Evolutionary conservation across 2,113 vertebrate species (phyloP), one percentile per base, ranked within the genome.

Genomic region (Entelurus aequoreus): DNA sequence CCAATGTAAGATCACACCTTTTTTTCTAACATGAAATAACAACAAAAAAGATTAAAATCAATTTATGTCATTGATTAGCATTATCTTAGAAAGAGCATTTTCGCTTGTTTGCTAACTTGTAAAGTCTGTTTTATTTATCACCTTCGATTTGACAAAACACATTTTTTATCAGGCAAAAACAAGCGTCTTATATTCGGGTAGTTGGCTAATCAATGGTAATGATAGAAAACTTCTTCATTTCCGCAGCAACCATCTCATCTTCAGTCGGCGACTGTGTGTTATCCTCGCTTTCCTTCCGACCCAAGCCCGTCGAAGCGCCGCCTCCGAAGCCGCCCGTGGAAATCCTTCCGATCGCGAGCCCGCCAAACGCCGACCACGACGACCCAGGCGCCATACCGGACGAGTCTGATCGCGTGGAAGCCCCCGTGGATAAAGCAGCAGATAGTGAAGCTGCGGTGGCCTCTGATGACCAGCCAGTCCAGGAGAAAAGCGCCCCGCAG

Each of bases 251-350:
- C 14, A 78, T 89, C 69, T 88, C 87, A 0, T 78, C 86, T 12
- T 84, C 80, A 0, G 87, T 88, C 7, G 87, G 87, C 6, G 83
- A 88, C 76, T 87, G 86, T 36, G 86, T 89, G 6, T 72, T 89
- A 7, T 72, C 86, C 11, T 86, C 86, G 5, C 84, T 89, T 0
- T 81, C 86, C 36, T 87, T 84, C 52, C 68, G 77, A 42, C 69
- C 76, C 53, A 76, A 79, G 62, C 53, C 80, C 15, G 71, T 60
- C 49, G 78, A 86, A 15, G 62, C 69, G 0, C 74, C 69, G 0
- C 60, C 58, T 0, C 56, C 66, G 0, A 66, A 63, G 0, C 52
- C 68, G 1, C 48, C 46, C 48, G 64, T 76, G n/a, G 65, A 48
- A 4, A n/a, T 42, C 8, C 8, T 52, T 1, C 72, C 47, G 0